Evolutionary conservation across 2,113 vertebrate genomes (phyloP).

Genomic region (Antechinus flavipes): DNA sequence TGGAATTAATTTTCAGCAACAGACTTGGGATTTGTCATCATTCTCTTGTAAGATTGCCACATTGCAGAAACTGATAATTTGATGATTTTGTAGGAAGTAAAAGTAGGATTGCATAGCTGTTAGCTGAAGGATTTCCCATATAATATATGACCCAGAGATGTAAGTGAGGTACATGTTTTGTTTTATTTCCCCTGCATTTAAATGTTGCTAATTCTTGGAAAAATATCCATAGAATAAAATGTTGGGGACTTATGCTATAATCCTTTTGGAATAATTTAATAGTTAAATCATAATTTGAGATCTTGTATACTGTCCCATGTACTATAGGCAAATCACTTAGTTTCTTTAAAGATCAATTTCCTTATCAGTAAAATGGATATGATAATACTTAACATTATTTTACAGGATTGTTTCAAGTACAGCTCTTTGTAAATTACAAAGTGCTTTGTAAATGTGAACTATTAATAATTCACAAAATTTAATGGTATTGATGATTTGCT

Average conservation of each 20-base stretch:
- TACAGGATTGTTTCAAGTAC: no score
- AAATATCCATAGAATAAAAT: not conserved
- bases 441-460: not conserved
- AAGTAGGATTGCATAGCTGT: not conserved
- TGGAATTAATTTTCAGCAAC: not conserved
- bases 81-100: constrained; percentile 7
- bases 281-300: not conserved
- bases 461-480: not conserved
- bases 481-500: not conserved
- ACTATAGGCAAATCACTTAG: not conserved
- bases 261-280: not conserved
- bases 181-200: rapidly evolving
- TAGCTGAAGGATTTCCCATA: not conserved
- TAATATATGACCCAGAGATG: not conserved
- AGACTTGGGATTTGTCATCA: not conserved
- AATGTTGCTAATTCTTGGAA: not conserved
- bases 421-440: not conserved
- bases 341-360: not conserved
- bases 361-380: not conserved
- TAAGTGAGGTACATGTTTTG: not conserved
- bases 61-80: not conserved
- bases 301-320: not conserved
- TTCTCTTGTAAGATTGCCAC: not conserved
- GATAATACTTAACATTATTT: no score
- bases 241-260: constrained; percentile 1